Evolutionary conservation across 2,888 invertebrate species (phyloP).

Genomic region (Malacosoma neustria): DNA sequence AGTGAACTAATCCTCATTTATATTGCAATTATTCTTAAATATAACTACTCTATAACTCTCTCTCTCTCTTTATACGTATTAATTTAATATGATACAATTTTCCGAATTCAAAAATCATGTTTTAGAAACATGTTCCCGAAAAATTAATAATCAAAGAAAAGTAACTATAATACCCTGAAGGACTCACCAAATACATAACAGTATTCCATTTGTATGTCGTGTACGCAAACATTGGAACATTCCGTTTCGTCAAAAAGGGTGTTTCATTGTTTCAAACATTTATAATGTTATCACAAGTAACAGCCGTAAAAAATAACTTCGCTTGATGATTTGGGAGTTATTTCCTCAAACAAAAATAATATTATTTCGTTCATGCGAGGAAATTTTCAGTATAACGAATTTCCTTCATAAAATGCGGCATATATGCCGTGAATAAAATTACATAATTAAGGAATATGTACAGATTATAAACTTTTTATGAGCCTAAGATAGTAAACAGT

Average conservation of each 20-base stretch:
- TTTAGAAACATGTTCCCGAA: too few relatives aligned
- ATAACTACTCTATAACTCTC: too few relatives aligned
- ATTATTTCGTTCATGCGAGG: neutral
- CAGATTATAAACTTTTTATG: too few relatives aligned
- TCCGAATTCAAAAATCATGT: too few relatives aligned
- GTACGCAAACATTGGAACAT: neutral
- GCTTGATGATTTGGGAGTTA: neutral
- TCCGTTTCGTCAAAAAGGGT: neutral
- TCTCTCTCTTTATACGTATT: too few relatives aligned
- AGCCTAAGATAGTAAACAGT: too few relatives aligned
- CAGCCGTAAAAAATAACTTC: neutral
- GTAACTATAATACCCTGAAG: too few relatives aligned
- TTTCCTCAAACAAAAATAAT: neutral
- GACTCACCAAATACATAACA: neutral
- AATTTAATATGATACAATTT: too few relatives aligned
- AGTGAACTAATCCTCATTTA: too few relatives aligned
- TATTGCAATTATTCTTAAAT: too few relatives aligned
- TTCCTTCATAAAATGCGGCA: neutral
- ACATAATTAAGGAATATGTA: neutral
- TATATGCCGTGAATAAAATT: too few relatives aligned
- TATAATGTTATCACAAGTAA: neutral
- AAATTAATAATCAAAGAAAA: too few relatives aligned
- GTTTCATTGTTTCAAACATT: neutral
- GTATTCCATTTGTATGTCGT: neutral
- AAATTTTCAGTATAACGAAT: neutral